Evolutionary conservation across 2,797 vertebrate genomes (phyloP).

Genomic region (Tinamus major): DNA sequence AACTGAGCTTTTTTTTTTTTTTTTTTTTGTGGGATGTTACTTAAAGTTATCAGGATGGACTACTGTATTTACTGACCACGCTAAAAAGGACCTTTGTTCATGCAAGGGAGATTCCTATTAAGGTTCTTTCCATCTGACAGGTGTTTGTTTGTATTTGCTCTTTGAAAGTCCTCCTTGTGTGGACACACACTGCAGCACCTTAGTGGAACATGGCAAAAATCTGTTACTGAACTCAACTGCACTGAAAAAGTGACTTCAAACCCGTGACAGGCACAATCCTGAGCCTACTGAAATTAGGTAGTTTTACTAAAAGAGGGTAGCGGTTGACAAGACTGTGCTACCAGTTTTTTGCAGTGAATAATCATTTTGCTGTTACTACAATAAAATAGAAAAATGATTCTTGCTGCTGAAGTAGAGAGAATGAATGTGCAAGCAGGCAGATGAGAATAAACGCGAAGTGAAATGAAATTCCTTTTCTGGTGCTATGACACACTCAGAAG

Average conservation of each 20-base stretch:
- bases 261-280: background rate
- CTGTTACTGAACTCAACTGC: background rate
- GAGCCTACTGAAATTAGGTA: background rate
- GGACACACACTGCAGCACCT: background rate
- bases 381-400: background rate
- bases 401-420: background rate
- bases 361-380: background rate
- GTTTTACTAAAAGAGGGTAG: background rate
- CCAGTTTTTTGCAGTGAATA: background rate
- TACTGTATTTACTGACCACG: background rate
- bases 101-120: background rate
- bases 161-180: background rate
- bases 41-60: background rate
- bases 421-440: background rate
- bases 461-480: conserved; percentile 14
- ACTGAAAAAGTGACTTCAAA: background rate
- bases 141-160: background rate
- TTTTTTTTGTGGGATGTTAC: background rate
- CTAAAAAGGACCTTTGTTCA: background rate
- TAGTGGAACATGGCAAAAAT: background rate
- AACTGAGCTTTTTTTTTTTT: background rate
- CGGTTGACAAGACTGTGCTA: background rate
- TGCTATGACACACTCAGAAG: background rate
- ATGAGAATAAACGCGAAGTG: background rate
- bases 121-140: background rate